A percentile compares a stretch with the other conserved stretches of the same genome.
These are phyloP conservation scores for Chaetophractus vellerosus DNA, from an alignment of 2,797 vertebrate genomes.

Conservation along the genomic window DNA sequence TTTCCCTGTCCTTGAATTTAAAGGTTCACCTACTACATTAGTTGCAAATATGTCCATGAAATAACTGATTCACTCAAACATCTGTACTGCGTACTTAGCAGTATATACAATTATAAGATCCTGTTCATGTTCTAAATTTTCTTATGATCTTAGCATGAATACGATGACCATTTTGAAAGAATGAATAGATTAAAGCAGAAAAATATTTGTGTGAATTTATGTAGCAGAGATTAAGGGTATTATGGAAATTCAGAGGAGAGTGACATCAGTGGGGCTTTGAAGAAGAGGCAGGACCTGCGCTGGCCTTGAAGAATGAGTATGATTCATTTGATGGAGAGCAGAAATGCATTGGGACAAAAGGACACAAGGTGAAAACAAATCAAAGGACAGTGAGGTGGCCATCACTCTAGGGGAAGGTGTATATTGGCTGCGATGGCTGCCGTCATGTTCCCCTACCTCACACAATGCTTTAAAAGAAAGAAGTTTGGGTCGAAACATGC, in stretches of 20 bases:
- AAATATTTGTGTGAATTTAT: not conserved
- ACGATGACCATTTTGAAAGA: not conserved
- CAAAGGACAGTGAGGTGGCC: not conserved
- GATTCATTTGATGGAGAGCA: not conserved
- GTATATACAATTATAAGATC: not conserved
- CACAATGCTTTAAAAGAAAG: conserved; percentile 15
- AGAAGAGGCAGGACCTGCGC: not conserved
- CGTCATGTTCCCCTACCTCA: not conserved
- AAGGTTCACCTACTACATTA: not conserved
- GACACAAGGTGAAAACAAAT: not conserved
- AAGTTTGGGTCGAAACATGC: not conserved
- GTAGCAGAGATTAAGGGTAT: not conserved
- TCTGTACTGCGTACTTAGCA: not conserved
- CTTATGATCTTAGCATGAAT: not conserved
- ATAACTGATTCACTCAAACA: not conserved
- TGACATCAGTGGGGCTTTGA: not conserved
- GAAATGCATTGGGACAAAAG: not conserved
- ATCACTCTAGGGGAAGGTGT: not conserved
- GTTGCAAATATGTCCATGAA: not conserved
- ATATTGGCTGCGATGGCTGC: not conserved
- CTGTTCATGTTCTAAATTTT: not conserved
- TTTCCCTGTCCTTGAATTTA: not conserved
- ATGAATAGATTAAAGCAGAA: not conserved
- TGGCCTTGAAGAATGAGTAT: not conserved
- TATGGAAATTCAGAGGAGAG: not conserved